Conservation (phyloP, 2,888 invertebrate species). For the Drosophila cognata region DNA sequence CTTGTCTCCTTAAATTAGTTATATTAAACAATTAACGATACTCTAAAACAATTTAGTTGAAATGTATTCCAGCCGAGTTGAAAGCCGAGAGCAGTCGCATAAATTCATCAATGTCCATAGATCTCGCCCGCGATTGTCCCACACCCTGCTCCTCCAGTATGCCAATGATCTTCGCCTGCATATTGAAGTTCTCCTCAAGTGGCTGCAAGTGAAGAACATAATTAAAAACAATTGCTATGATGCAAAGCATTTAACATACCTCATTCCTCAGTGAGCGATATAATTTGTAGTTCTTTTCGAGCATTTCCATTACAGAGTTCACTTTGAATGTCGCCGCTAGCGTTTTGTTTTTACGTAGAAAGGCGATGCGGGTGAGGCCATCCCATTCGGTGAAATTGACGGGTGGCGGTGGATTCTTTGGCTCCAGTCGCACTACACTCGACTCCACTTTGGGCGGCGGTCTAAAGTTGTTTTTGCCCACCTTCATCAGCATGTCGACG, state of each 20-base stretch:
- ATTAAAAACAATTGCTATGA: background rate
- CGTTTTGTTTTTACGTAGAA: conserved; percentile 98
- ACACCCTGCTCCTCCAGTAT: conserved; percentile 90
- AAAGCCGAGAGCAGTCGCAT: conserved; percentile 94
- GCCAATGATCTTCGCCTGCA: conserved; percentile 91
- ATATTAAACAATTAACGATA: conserved; percentile 20
- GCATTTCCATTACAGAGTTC: conserved; percentile 91
- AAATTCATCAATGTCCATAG: conserved; percentile 99
- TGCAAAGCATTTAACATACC: conserved; percentile 84
- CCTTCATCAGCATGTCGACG: conserved; percentile 98
- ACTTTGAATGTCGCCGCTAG: conserved; percentile 95
- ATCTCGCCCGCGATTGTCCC: conserved; percentile 93
- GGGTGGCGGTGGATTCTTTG: conserved; percentile 97
- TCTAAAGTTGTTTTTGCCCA: conserved; percentile 98
- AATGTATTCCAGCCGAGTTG: conserved; percentile 97
- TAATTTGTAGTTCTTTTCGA: conserved; percentile 96
- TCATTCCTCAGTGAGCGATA: conserved; percentile 95
- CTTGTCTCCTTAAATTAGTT: conserved; percentile 18
- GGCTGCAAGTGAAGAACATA: conserved; percentile 86
- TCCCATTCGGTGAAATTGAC: conserved; percentile 99
- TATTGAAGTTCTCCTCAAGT: conserved; percentile 91
- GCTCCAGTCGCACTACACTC: conserved; percentile 98
- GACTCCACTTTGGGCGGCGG: conserved; percentile 99
- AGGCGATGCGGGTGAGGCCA: conserved; percentile 97
- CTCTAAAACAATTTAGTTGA: conserved; percentile 83